These are phyloP conservation scores for Actias luna DNA, from an alignment of 2,888 invertebrate species.

Conservation along the genomic window DNA sequence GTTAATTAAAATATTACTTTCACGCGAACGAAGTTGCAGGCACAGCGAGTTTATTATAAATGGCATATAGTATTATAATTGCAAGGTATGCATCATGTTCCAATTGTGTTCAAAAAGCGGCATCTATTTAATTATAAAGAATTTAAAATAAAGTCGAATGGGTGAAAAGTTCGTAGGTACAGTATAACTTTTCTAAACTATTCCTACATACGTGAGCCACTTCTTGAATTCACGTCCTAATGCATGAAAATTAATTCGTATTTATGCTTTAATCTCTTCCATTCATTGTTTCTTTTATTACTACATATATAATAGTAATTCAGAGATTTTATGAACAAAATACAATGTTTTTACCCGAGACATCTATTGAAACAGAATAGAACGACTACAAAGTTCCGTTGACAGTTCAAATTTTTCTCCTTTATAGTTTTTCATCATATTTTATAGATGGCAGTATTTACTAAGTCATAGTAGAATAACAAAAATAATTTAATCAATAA, in stretches of 20 bases:
- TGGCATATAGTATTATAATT: too few relatives aligned
- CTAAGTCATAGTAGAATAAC: too few relatives aligned
- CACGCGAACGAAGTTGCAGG: too few relatives aligned
- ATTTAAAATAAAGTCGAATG: neutral
- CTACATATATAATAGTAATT: too few relatives aligned
- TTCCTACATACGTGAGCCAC: neutral
- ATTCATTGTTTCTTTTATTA: too few relatives aligned
- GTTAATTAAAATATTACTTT: too few relatives aligned
- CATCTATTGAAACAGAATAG: neutral
- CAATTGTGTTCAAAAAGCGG: neutral
- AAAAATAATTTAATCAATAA: too few relatives aligned
- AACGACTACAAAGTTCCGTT: neutral
- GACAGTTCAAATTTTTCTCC: neutral
- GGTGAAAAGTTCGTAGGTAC: neutral
- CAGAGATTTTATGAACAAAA: too few relatives aligned
- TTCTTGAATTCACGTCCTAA: neutral
- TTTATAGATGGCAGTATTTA: neutral
- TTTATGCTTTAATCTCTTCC: neutral
- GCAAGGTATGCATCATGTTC: too few relatives aligned
- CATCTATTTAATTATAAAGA: neutral
- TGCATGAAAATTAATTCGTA: neutral
- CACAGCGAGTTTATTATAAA: too few relatives aligned
- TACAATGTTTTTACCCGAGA: neutral
- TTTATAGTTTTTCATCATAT: neutral
- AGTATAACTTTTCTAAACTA: neutral